A percentile compares a stretch with the other conserved stretches of the same genome.
phyloP scores from a whole-genome alignment of 2,113 vertebrate genomes.

The Neomonachus schauinslandi region DNA sequence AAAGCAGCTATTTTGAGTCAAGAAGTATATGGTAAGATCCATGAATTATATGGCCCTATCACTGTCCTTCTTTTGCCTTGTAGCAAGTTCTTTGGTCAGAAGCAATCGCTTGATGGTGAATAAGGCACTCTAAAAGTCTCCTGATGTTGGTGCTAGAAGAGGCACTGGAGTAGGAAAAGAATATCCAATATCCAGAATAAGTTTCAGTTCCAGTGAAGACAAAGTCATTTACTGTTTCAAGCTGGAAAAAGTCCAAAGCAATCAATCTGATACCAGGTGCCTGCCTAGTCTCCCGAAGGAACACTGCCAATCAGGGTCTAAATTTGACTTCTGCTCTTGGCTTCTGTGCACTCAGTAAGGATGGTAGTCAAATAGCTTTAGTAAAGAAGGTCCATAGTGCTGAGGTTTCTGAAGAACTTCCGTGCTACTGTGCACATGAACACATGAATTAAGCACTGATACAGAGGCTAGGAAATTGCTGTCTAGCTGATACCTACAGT shows the following conservation, averaged over 20 bases:
- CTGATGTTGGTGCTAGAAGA: not conserved
- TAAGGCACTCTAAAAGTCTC: not conserved
- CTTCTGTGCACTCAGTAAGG: not conserved
- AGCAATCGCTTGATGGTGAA: not conserved
- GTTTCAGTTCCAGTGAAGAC: not conserved
- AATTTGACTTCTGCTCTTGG: not conserved
- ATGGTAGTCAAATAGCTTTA: not conserved
- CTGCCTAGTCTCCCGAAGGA: not conserved
- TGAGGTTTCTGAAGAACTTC: not conserved
- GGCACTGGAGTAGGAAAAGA: not conserved
- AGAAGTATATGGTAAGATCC: not conserved
- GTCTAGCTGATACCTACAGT: not conserved
- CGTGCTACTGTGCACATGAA: not conserved
- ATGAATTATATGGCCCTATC: not conserved
- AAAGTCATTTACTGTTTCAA: constrained; percentile 26
- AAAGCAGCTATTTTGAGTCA: not conserved
- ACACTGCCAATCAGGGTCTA: not conserved
- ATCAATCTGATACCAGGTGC: not conserved
- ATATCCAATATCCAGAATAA: not conserved
- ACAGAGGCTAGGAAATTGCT: not conserved
- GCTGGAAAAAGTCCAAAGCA: not conserved
- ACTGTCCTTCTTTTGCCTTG: not conserved
- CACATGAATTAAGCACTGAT: not conserved
- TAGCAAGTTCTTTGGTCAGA: not conserved
- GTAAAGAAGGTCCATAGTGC: not conserved